Conservation (phyloP, 2,113 vertebrate species). For the Saguinus midas region DNA sequence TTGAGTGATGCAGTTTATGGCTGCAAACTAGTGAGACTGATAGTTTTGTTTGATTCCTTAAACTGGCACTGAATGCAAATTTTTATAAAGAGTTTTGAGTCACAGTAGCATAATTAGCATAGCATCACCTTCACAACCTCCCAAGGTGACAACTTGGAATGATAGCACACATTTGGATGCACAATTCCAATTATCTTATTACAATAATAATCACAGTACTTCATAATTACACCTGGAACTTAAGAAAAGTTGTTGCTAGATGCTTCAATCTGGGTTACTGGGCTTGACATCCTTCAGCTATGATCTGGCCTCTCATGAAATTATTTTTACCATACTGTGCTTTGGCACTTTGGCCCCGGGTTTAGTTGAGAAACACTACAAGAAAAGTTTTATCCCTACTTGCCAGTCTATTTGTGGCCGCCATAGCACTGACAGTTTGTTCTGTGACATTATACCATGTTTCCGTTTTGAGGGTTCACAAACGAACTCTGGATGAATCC, state of each 20-base stretch:
- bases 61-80: not conserved
- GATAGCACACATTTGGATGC: not conserved
- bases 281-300: not conserved
- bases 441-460: not conserved
- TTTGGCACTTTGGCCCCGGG: not conserved
- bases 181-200: not conserved
- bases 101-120: not conserved
- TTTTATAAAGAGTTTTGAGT: conserved; percentile 3
- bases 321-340: not conserved
- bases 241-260: not conserved
- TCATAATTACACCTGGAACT: not conserved
- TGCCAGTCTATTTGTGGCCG: not conserved
- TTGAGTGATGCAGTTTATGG: not conserved
- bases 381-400: not conserved
- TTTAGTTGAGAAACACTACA: not conserved
- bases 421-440: accelerated
- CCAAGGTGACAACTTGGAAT: conserved; percentile 25
- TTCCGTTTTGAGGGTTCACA: not conserved
- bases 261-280: not conserved
- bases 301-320: not conserved
- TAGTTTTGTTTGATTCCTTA: not conserved
- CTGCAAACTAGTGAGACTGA: not conserved
- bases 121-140: not conserved
- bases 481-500: not conserved
- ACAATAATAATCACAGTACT: conserved; percentile 5